Percentiles rank a stretch among this genome's conserved stretches.
phyloP scores from a whole-genome alignment of 2,888 invertebrate genomes.

The Carabus problematicus region DNA sequence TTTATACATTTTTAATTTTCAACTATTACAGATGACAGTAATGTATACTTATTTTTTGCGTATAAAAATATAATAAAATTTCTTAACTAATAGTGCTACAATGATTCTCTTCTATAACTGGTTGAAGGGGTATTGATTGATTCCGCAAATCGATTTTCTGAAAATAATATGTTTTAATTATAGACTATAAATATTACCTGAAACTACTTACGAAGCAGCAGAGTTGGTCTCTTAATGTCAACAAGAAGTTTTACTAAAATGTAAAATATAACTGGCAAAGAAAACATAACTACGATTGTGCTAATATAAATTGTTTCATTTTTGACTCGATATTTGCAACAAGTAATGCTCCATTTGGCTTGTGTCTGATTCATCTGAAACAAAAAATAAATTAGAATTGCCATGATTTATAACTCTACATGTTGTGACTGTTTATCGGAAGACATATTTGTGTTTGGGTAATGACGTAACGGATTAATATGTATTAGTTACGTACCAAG shows the following conservation, averaged over 20 bases:
- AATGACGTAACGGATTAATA: not conserved
- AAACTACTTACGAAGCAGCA: slow-evolving; percentile 55
- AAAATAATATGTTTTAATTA: slow-evolving; percentile 45
- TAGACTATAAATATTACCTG: slow-evolving; percentile 1
- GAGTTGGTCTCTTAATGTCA: slow-evolving; percentile 52
- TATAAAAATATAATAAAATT: slow-evolving; percentile 31
- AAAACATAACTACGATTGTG: slow-evolving; percentile 62
- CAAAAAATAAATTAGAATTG: slow-evolving; percentile 22
- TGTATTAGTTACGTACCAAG: slow-evolving; percentile 60
- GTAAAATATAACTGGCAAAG: slow-evolving; percentile 67
- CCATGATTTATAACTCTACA: slow-evolving; percentile 6
- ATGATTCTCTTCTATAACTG: slow-evolving; percentile 37
- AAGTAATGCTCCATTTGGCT: slow-evolving; percentile 68
- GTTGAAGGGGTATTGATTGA: slow-evolving; percentile 48
- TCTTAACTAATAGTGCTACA: slow-evolving; percentile 16
- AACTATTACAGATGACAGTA: not conserved
- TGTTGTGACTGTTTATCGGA: slow-evolving; percentile 8
- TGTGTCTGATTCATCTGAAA: slow-evolving; percentile 72
- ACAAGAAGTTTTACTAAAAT: slow-evolving; percentile 61
- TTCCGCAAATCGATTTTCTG: slow-evolving; percentile 57
- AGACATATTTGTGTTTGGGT: slow-evolving; percentile 20
- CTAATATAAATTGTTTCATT: slow-evolving; percentile 66
- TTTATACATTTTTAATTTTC: not conserved
- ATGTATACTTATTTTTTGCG: slow-evolving; percentile 22
- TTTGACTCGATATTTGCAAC: slow-evolving; percentile 64